These are phyloP conservation scores for Polyergus mexicanus DNA, from an alignment of 1,140 invertebrate genomes.

Conservation along the genomic window DNA sequence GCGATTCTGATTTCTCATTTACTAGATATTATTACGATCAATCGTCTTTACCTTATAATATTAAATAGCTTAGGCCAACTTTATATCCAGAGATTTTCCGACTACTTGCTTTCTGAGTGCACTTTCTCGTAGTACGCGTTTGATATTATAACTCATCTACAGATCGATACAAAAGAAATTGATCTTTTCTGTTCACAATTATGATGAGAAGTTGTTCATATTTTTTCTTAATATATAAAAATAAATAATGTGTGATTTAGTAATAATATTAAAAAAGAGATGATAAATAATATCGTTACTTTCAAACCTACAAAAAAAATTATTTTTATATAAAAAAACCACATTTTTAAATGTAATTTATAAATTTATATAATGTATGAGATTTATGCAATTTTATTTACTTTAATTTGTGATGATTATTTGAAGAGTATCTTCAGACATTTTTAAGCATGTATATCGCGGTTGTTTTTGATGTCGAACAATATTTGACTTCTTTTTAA, in stretches of 20 bases:
- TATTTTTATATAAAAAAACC: neutral
- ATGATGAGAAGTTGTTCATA: constrained; percentile 45
- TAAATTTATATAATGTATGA: neutral
- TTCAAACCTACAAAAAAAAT: too few species aligned
- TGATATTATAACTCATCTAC: constrained; percentile 20
- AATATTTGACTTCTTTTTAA: neutral
- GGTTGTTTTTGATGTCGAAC: neutral
- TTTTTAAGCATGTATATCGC: neutral
- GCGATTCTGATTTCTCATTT: too few species aligned
- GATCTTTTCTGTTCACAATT: constrained; percentile 26
- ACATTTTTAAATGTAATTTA: neutral
- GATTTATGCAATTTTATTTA: neutral
- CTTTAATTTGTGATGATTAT: neutral
- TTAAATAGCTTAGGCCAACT: constrained; percentile 34
- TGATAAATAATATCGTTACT: neutral
- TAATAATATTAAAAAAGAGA: neutral
- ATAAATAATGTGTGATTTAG: neutral
- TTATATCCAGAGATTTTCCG: constrained; percentile 47
- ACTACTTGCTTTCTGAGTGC: constrained; percentile 46
- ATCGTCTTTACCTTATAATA: neutral
- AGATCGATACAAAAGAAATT: constrained; percentile 52
- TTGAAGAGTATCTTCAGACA: neutral
- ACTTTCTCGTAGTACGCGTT: constrained; percentile 40
- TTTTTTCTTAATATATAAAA: constrained; percentile 15
- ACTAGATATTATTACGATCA: neutral